phyloP scores from a whole-genome alignment of 2,113 vertebrate genomes.

The Lethenteron reissneri region DNA sequence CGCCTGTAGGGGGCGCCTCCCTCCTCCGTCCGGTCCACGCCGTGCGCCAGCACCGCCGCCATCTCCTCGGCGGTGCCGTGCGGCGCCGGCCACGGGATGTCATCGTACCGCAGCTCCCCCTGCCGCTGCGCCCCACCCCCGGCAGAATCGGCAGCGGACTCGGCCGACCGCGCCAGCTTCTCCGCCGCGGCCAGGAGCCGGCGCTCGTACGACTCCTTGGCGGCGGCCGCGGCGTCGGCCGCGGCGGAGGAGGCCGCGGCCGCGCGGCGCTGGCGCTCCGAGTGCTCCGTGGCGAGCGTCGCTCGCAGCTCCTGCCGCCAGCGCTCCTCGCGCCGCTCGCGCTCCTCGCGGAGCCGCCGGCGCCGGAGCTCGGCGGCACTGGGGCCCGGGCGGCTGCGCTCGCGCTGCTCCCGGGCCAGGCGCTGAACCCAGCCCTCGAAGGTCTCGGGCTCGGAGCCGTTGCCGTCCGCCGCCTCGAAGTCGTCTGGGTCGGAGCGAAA shows the following conservation, averaged over 20 bases:
- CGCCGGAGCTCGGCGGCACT: not conserved
- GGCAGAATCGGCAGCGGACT: not conserved
- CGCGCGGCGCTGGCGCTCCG: slow-evolving; percentile 13
- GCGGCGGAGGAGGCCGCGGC: slow-evolving; percentile 8
- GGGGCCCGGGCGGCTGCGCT: slow-evolving; percentile 15
- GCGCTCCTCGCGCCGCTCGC: not conserved
- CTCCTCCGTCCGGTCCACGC: slow-evolving; percentile 25
- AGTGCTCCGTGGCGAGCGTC: not conserved
- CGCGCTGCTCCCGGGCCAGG: slow-evolving; percentile 33
- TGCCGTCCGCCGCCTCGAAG: slow-evolving; percentile 16
- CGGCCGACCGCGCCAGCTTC: slow-evolving; percentile 9
- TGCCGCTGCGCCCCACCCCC: not conserved
- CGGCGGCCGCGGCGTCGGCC: slow-evolving; percentile 11
- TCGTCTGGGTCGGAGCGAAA: slow-evolving; percentile 21
- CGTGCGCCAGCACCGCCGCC: slow-evolving; percentile 39
- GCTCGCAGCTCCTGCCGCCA: too few relatives aligned
- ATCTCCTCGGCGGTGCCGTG: slow-evolving; percentile 37
- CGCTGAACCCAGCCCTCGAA: slow-evolving; percentile 46
- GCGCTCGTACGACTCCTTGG: not conserved
- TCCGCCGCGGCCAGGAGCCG: too few relatives aligned
- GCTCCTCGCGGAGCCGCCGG: slow-evolving; percentile 16
- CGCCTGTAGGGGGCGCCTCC: slow-evolving; percentile 22
- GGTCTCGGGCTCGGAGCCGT: slow-evolving; percentile 27
- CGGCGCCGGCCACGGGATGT: slow-evolving; percentile 51
- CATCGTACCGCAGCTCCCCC: slow-evolving; percentile 25